These are phyloP conservation scores for Phrynosoma platyrhinos DNA, from an alignment of 2,113 vertebrate genomes.

Conservation along the genomic window DNA sequence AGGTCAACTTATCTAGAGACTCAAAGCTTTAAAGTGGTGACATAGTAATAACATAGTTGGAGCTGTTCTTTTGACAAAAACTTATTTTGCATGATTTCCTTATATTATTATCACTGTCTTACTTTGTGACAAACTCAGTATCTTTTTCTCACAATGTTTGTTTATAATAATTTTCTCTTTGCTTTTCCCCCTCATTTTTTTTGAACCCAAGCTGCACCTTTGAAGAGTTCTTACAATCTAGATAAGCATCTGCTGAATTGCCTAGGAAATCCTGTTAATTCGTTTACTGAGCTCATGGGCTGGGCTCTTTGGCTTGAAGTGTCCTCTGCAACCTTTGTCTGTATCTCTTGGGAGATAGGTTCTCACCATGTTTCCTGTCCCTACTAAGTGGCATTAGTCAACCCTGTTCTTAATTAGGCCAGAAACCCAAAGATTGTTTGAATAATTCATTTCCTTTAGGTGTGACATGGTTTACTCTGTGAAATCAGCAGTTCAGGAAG, in stretches of 20 bases:
- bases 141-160: slow-evolving; percentile 26
- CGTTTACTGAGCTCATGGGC: slow-evolving; percentile 52
- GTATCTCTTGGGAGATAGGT: slow-evolving; percentile 30
- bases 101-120: slow-evolving; percentile 38
- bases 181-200: neutral
- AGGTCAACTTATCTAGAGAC: too few species aligned
- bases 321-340: slow-evolving; percentile 40
- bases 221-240: neutral
- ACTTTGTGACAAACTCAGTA: slow-evolving; percentile 31
- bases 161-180: slow-evolving; percentile 1
- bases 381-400: slow-evolving; percentile 41
- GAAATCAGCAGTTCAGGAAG: slow-evolving; percentile 73
- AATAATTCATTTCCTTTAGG: slow-evolving; percentile 69
- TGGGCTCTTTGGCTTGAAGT: slow-evolving; percentile 54
- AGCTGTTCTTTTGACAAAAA: neutral
- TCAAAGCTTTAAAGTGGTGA: neutral
- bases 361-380: slow-evolving; percentile 60
- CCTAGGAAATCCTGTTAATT: slow-evolving; percentile 65
- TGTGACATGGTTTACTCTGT: slow-evolving; percentile 51
- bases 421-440: slow-evolving; percentile 59
- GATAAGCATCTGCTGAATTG: slow-evolving; percentile 41
- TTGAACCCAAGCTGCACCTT: slow-evolving; percentile 45
- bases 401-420: slow-evolving; percentile 57
- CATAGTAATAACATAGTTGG: neutral
- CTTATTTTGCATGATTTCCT: neutral